Base-by-base conservation (phyloP, 1,140 invertebrate species). In the Hylyphantes graminicola region DNA sequence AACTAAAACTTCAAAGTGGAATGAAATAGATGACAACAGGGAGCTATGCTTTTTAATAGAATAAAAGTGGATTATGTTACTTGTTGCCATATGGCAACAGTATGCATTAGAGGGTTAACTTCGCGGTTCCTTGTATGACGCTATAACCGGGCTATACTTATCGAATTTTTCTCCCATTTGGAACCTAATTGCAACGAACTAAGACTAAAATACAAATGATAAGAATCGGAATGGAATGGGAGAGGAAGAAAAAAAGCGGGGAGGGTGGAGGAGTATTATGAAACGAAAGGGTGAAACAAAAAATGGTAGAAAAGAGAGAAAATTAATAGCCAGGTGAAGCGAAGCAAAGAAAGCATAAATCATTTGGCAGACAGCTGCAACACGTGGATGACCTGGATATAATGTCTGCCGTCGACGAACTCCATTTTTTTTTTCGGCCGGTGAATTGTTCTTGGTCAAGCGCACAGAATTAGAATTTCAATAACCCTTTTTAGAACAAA, bases 361-460 rank as follows among this genome's bases (percentile, higher is more conserved):
- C 68, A 83, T 83, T 74, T 57, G 12, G 35, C 35, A 35, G 72
- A 83, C 80, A 72, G 80, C 57, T 17, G 72, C 50, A 17, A 61
- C 80, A 83, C 80, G 80, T 83, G 80, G 80, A 83, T 83, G 80
- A 83, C 80, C 80, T 83, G 80, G 72, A 21, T 83, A 59, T 51
- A 53, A n/a, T 68, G 54, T 19, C 35, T 67, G 48, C 76, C 17
- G 12, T 21, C 19, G 19, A 48, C n/a, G 35, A 7, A 61, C 15
- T 54, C 17, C 9, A 17, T 10, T 1, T 17, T 67, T 19, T 17
- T 17, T 17, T 13, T 65, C 50, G 51, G 13, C 15, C 19, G 17
- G 15, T 67, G 54, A 80, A 77, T n/a, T 13, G 19, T 59, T 80
- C 65, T 80, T 35, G 77, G 64, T 80, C 77, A 80, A 70, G 73